These are phyloP conservation scores for Catalaphyllia jardinei DNA, from an alignment of 64 coral and sea anemone genomes.

Conservation along the genomic window DNA sequence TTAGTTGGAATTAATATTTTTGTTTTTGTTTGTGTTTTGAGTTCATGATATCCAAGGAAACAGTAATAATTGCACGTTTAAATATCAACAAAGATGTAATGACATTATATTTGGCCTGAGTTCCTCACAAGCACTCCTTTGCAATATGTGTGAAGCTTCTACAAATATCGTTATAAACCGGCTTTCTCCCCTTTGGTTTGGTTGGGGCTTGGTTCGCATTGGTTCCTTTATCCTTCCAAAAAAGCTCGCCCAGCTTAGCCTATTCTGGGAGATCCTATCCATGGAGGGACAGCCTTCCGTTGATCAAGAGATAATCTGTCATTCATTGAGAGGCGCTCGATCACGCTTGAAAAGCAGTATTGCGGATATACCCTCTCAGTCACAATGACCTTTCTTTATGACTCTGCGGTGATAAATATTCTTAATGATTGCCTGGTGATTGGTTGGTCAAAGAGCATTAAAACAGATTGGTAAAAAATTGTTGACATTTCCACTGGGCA, in stretches of 20 bases:
- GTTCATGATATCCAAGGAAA: too few species aligned
- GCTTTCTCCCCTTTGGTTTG: background rate
- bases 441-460: background rate
- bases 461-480: background rate
- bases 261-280: background rate
- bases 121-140: background rate
- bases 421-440: constrained; percentile 6
- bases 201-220: background rate
- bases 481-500: background rate
- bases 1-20: too few species aligned
- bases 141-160: constrained; percentile 6
- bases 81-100: background rate
- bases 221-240: background rate
- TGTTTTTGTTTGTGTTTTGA: too few species aligned
- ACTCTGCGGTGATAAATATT: background rate
- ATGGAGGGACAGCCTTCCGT: background rate
- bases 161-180: background rate
- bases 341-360: constrained; percentile 1
- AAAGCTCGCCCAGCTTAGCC: background rate
- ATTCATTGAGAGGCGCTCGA: background rate
- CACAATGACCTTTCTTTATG: background rate
- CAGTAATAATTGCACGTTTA: too few species aligned
- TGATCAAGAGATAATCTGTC: background rate
- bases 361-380: background rate
- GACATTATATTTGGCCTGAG: background rate